A percentile compares a stretch with the other conserved stretches of the same genome.
Evolutionary conservation across 2,113 vertebrate species (phyloP).

Genomic region (Perca flavescens): DNA sequence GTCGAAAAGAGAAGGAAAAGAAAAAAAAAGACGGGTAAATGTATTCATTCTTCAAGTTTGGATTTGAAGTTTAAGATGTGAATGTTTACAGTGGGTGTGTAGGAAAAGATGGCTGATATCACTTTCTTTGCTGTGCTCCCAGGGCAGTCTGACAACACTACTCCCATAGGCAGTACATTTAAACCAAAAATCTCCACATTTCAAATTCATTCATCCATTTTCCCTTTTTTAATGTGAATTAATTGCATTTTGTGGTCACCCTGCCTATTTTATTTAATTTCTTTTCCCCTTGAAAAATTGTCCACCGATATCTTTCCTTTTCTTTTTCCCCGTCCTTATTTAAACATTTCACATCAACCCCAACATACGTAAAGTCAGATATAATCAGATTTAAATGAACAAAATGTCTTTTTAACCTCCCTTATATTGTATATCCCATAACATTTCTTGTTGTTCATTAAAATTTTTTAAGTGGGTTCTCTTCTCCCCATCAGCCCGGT

Average conservation of each 20-base stretch:
- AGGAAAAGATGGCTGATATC: slow-evolving; percentile 59
- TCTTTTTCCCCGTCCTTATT: neutral
- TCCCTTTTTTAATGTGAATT: slow-evolving; percentile 6
- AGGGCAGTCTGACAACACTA: slow-evolving; percentile 44
- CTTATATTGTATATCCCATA: neutral
- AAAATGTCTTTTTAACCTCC: neutral
- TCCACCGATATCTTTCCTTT: neutral
- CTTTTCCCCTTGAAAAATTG: neutral
- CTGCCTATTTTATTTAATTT: neutral
- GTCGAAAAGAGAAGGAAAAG: slow-evolving; percentile 45
- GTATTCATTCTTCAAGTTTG: slow-evolving; percentile 66
- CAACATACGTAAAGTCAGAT: neutral
- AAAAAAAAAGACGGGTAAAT: slow-evolving; percentile 79
- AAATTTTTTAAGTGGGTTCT: neutral
- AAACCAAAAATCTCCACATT: slow-evolving; percentile 68
- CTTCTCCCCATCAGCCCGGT: slow-evolving; percentile 12
- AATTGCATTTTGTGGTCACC: neutral
- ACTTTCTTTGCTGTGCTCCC: slow-evolving; percentile 41
- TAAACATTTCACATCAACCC: neutral
- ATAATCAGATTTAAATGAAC: neutral
- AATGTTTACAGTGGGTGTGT: slow-evolving; percentile 79
- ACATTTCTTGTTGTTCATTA: too few relatives aligned
- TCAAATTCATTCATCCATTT: neutral
- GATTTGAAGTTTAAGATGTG: slow-evolving; percentile 66
- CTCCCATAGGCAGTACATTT: slow-evolving; percentile 49